Percentiles rank a stretch among this genome's conserved stretches.
These are phyloP conservation scores for Pygoscelis antarcticus DNA, from an alignment of 2,113 vertebrate genomes.

Conservation along the genomic window DNA sequence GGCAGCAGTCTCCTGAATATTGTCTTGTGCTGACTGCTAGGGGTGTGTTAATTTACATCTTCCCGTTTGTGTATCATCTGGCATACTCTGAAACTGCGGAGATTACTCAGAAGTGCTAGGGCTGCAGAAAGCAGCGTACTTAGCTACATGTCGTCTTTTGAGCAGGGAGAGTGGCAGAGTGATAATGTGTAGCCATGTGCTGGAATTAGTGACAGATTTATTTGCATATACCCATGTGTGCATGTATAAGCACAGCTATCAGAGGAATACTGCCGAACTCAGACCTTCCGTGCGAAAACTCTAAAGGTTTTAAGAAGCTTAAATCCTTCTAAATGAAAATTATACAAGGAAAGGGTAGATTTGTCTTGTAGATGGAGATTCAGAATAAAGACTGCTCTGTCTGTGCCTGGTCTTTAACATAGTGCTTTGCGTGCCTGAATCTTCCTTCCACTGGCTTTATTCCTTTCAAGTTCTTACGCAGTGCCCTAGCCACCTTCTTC, in stretches of 20 bases:
- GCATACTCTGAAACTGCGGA: not conserved
- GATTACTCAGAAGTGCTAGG: constrained; percentile 22
- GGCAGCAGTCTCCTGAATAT: not conserved
- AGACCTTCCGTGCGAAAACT: not conserved
- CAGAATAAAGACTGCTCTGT: constrained; percentile 43
- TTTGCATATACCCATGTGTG: constrained; percentile 48
- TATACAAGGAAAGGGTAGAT: constrained; percentile 64
- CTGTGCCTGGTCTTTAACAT: constrained; percentile 54
- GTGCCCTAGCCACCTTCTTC: constrained; percentile 39
- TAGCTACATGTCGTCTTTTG: not conserved
- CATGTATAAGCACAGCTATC: not conserved
- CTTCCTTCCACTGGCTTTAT: constrained; percentile 56
- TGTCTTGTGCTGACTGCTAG: not conserved
- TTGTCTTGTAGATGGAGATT: constrained; percentile 66
- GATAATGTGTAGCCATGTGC: constrained; percentile 9
- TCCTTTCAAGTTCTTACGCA: constrained; percentile 44
- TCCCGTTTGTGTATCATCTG: not conserved
- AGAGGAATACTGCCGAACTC: constrained; percentile 1
- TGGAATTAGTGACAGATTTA: constrained; percentile 52
- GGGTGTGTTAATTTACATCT: not conserved
- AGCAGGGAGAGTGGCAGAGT: constrained; percentile 11
- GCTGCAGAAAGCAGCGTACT: not conserved
- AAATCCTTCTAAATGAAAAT: constrained; percentile 73
- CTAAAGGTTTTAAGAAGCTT: constrained; percentile 68
- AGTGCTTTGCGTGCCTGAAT: constrained; percentile 51